phyloP scores from a whole-genome alignment of 2,797 vertebrate species.

The Urosaurus nigricauda region DNA sequence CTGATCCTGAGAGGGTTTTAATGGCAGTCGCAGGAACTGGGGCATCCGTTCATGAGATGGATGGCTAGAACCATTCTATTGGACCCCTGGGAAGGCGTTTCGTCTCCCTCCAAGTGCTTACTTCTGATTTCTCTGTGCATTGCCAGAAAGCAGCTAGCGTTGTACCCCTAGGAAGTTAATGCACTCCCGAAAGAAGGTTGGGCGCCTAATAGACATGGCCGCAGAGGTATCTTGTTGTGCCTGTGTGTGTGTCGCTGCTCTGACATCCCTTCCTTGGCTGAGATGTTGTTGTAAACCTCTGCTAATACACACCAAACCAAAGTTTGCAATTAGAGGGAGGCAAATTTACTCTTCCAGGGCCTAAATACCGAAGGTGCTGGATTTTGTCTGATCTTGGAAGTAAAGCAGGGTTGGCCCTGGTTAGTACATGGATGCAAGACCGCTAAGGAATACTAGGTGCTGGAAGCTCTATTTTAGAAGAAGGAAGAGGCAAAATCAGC shows the following conservation, averaged over 20 bases:
- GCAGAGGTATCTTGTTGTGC: background rate
- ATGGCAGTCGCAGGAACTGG: constrained; percentile 24
- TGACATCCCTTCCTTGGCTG: background rate
- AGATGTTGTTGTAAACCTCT: background rate
- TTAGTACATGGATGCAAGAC: too few relatives aligned
- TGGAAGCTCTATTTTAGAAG: too few relatives aligned
- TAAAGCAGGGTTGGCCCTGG: too few relatives aligned
- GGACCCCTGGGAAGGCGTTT: background rate
- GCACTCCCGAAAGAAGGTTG: background rate
- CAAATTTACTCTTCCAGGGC: too few relatives aligned
- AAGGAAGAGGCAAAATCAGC: too few relatives aligned
- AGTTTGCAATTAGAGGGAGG: too few relatives aligned
- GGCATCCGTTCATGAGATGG: background rate
- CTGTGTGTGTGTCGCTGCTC: background rate
- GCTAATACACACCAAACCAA: too few relatives aligned
- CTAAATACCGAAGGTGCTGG: too few relatives aligned
- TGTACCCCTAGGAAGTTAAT: background rate
- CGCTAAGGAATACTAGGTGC: too few relatives aligned
- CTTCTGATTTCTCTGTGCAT: background rate
- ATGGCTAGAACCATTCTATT: background rate
- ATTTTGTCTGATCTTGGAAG: too few relatives aligned
- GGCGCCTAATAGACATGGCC: background rate
- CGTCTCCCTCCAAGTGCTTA: background rate
- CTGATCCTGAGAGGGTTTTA: constrained; percentile 23
- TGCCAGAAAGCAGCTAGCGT: background rate